Conservation (phyloP, 2,113 vertebrate species). For the Eonycteris spelaea region DNA sequence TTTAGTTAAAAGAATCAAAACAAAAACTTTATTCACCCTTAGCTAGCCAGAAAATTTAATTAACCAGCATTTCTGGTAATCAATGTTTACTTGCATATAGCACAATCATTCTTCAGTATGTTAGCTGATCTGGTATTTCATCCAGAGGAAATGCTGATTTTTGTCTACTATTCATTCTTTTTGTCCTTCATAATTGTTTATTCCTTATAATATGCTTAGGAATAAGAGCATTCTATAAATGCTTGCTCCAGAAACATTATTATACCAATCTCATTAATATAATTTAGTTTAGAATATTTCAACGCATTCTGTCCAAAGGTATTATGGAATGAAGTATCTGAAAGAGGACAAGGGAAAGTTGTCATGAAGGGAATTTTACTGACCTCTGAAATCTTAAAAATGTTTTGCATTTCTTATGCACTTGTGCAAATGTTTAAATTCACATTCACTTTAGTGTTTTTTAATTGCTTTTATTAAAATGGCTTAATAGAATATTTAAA, state of each 20-base stretch:
- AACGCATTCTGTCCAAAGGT: not conserved
- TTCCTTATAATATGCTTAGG: conserved; percentile 21
- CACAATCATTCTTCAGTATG: not conserved
- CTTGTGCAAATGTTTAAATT: not conserved
- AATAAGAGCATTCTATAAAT: not conserved
- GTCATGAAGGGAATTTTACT: conserved; percentile 16
- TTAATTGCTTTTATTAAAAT: conserved; percentile 44
- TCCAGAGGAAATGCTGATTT: conserved; percentile 12
- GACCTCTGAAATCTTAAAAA: conserved; percentile 37
- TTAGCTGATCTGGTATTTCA: not conserved
- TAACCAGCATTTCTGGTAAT: not conserved
- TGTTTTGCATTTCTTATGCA: not conserved
- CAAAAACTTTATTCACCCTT: not conserved
- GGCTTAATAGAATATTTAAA: conserved; percentile 52
- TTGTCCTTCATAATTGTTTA: not conserved
- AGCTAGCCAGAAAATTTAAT: not conserved
- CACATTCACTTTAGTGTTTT: conserved; percentile 26
- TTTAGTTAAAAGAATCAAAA: not conserved
- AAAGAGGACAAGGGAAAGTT: not conserved
- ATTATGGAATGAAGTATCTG: not conserved
- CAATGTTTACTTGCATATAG: not conserved
- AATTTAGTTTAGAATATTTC: conserved; percentile 17
- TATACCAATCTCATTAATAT: not conserved
- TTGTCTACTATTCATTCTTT: conserved; percentile 4
- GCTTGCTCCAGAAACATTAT: not conserved